Conservation (phyloP, 2,888 invertebrate genomes). For the Acanthosepion esculentum region DNA sequence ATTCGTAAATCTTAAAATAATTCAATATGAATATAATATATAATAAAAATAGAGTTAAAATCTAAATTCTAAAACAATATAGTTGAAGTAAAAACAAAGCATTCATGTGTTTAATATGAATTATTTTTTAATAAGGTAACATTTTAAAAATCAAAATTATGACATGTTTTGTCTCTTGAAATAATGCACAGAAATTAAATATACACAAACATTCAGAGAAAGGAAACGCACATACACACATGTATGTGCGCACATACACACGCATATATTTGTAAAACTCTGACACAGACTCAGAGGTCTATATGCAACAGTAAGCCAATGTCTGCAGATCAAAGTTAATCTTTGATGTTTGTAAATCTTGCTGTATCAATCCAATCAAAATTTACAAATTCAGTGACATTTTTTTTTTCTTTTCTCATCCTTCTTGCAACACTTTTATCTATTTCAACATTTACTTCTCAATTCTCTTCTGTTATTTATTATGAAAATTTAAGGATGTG, state of each 20-base stretch:
- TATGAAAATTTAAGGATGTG: too few species aligned
- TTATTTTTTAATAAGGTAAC: too few species aligned
- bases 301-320: not conserved
- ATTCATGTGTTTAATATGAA: too few species aligned
- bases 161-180: too few species aligned
- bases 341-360: conserved; percentile 11
- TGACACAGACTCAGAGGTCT: not conserved
- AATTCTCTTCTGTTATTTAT: not conserved
- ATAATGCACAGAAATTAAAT: too few species aligned
- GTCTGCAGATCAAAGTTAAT: not conserved
- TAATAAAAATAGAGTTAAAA: too few species aligned
- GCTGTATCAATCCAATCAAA: conserved; percentile 3
- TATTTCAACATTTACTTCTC: not conserved
- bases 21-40: too few species aligned
- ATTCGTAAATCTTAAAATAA: too few species aligned
- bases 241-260: not conserved
- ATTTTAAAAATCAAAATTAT: too few species aligned
- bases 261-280: accelerated
- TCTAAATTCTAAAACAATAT: too few species aligned
- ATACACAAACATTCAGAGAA: too few species aligned
- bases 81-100: too few species aligned
- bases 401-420: not conserved
- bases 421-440: not conserved
- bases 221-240: not conserved
- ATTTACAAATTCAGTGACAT: not conserved